Evolutionary conservation across 64 coral and sea anemone genomes (phyloP), one percentile per base, ranked within the genome.

Genomic region (Montipora efflorescens): DNA sequence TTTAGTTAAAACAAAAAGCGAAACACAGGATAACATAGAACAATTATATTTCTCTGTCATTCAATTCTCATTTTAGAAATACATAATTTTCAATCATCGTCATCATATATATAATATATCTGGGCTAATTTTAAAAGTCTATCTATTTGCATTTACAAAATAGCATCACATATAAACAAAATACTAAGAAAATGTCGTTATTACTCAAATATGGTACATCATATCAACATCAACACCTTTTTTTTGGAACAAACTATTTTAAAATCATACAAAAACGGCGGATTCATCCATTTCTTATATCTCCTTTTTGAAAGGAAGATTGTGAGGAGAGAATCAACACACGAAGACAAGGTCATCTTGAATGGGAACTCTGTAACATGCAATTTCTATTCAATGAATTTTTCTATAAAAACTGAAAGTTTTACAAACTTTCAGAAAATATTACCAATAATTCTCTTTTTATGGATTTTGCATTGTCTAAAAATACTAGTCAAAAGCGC

Each of bases 121-220:
- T 78, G 84, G 77, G 70, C 92, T 98, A 70, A 98, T 90, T 95
- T 98, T 98, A 95, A 89, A 97, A 98, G 93, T 87, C 93, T 97
- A 97, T 88, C 89, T 95, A 98, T 90, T 78, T 97, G 90, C 96
- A 98, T 98, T 98, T 98, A 98, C 93, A 98, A 98, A 98, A 98
- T 98, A 98, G 93, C 86, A 87, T 51, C 77, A 95, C 89, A 95
- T 96, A 98, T 98, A 98, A 98, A 98, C 92, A 97, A 97, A 95
- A 98, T 98, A 95, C 89, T 98, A 95, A 44, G 96, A 94, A 98
- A 98, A 79, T 84, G 95, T 94, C 61, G 81, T 86, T 71, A 88
- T 88, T 82, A 98, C 93, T 88, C 76, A 93, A 98, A 98, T 98
- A 95, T 98, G 82, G 88, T 98, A 98, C 92, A 98, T 98, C 96